Base-by-base conservation (phyloP, 2,113 vertebrate species). In the Chitala chitala region DNA sequence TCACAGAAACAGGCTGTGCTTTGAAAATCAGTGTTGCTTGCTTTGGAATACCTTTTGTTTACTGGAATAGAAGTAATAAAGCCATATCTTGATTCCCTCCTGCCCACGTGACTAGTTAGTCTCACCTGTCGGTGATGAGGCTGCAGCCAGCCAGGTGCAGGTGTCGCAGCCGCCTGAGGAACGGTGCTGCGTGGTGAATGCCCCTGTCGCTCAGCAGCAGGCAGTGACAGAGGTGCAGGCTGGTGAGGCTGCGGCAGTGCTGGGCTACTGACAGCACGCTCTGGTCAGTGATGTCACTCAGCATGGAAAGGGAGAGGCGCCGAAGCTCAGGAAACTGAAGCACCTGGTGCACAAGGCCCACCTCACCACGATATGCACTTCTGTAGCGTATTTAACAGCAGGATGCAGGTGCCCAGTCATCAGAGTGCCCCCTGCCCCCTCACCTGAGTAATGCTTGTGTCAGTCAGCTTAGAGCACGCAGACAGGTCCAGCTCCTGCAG, bases 401-500 rank as follows among this genome's bases (percentile, higher is more conserved):
- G n/a, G 5, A 15, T 48, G 1, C 64, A 24, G n/a, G n/a, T n/a
- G n/a, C 5, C 56, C 56, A 26, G 59, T 10, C 2, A 51, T 1
- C 1, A 33, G n/a, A 4, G 7, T 68, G n/a, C 64, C 38, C 12
- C 22, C n/a, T n/a, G n/a, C n/a, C n/a, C 7, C 22, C n/a, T 24
- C 31, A 93, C 92, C 89, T 93, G 89, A 36, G 89, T 85, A 81
- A 94, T 85, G 86, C 93, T 93, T 83, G 76, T 76, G 78, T 95
- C 93, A 0, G 92, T 94, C 76, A 94, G 86, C 44, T 91, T 92
- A 73, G 79, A 84, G 80, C 94, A 95, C 77, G 87, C 92, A 0
- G 89, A 89, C 31, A 94, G 90, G 78, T 94, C 91, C 64, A 96
- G 84, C 78, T 94, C 92, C 84, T 83, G 86, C 58, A 94, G 87